Base-by-base conservation (phyloP, 2,113 vertebrate genomes). In the Percina caprodes region DNA sequence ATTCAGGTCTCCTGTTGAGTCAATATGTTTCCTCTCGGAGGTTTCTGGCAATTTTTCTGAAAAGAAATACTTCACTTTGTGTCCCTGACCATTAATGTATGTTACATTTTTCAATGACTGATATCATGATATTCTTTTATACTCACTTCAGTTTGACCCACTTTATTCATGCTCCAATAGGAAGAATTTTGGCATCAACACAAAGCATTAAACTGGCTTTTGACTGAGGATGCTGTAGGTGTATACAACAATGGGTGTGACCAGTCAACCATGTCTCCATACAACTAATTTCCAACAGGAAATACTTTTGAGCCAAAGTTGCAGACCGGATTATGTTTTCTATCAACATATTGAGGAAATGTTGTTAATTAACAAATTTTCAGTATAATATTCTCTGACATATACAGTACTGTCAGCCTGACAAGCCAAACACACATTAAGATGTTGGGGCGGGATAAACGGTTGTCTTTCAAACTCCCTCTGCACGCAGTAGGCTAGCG, bases 21-120 rank as follows among this genome's bases (percentile, higher is more conserved):
- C 75, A 68, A 46, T 78, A 72, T 73, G 83, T 76, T 80, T 80
- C 71, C 71, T 73, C 79, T 66, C 60, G 2, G 62, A 73, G 54
- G 15, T 65, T 48, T 49, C 39, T 42, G 49, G 51, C 55, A 51
- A 58, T 52, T 30, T 51, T 26, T 39, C 65, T 12, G 51, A 46
- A 39, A 65, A 24, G 42, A 65, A 79, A 66, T 5, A 35, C 49
- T 56, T 63, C 59, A 56, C 70, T 30, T 23, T 3, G 11, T 30
- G 58, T 54, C 21, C 69, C 8, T 66, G 15, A 42, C 69, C 54
- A 73, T 77, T 46, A 54, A 45, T 69, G 54, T 76, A 26, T 2
- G 39, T 48, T 21, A 35, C 21, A 18, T 12, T 33, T 75, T 30
- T 7, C 45, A 16, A 16, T 59, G 39, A 42, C 39, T 42, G 49